Evolutionary conservation across 1,140 invertebrate species (phyloP), one percentile per base, ranked within the genome.

Genomic region (Idris sp.): DNA sequence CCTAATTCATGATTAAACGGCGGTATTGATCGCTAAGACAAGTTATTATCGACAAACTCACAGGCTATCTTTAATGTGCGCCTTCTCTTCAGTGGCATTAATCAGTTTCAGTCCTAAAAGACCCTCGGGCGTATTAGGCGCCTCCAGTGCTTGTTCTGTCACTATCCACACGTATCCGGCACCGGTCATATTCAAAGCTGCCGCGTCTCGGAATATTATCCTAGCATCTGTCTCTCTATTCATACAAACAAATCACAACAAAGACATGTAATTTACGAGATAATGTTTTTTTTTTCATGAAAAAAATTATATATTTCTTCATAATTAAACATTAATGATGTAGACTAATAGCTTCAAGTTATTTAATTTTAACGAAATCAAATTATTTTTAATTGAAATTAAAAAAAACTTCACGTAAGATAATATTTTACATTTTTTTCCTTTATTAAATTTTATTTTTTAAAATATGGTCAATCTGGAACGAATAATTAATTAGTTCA

Each of bases 151-250:
- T 85, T 98, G 96, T 83, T 98, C 97, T 1, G 96, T 98, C 2
- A 98, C 96, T 81, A 98, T 93, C 97, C 97, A 99, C n/a, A 97
- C 97, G 86, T 97, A 97, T 15, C 95, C 96, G 35, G 92, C 90
- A 6, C 92, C 92, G 0, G 96, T 97, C 93, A 98, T 95, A 81
- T 97, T 97, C 43, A 96, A 88, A 33, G 88, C 87, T 0, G 92
- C 91, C 1, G 97, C 96, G 88, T 98, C 95, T 51, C 92, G 88
- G 87, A 98, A 98, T 82, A 99, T 96, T 31, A 94, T 91, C 79
- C 93, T 91, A 0, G 97, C 96, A 86, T 98, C 97, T 18, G 91
- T 92, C 82, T 94, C 94, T 74, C 96, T 98, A 82, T 40, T 46
- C 19, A 25, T 5, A 18, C n/a, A 3, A 65, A 54, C 30, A 65